These are phyloP conservation scores for Sebastes kiyomatsui DNA, from an alignment of 2,797 vertebrate species.

Conservation along the genomic window DNA sequence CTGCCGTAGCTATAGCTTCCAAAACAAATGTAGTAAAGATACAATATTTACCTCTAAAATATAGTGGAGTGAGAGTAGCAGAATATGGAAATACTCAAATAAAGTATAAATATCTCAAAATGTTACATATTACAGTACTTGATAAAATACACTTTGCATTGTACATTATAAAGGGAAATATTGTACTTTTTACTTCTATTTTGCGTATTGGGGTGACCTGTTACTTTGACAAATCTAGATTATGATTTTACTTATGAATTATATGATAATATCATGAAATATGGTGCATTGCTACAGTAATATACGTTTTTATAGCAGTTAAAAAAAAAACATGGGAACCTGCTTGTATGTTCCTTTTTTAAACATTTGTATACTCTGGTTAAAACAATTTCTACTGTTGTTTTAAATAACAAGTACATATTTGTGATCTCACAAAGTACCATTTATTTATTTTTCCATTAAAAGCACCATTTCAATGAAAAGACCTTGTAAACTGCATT, in stretches of 20 bases:
- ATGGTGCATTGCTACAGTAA: neutral
- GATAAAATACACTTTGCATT: neutral
- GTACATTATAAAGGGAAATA: neutral
- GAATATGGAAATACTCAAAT: neutral
- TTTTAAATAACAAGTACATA: neutral
- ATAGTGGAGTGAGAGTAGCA: no score
- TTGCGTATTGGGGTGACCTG: neutral
- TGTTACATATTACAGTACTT: no score
- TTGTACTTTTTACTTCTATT: no score
- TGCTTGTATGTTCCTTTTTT: neutral
- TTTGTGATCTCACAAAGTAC: neutral
- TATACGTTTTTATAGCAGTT: no score
- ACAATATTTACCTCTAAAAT: accelerated
- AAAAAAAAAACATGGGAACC: neutral
- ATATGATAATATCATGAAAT: neutral
- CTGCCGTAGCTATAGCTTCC: neutral
- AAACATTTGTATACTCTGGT: no score
- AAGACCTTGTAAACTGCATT: neutral
- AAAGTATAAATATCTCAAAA: neutral
- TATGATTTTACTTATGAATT: neutral
- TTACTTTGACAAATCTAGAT: neutral
- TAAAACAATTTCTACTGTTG: neutral
- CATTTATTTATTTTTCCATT: neutral
- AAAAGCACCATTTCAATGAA: neutral
- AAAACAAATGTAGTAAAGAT: neutral